Percentiles rank a stretch among this genome's conserved stretches.
Evolutionary conservation across 2,113 vertebrate species (phyloP).

Genomic region (Cyanoliseus patagonus): DNA sequence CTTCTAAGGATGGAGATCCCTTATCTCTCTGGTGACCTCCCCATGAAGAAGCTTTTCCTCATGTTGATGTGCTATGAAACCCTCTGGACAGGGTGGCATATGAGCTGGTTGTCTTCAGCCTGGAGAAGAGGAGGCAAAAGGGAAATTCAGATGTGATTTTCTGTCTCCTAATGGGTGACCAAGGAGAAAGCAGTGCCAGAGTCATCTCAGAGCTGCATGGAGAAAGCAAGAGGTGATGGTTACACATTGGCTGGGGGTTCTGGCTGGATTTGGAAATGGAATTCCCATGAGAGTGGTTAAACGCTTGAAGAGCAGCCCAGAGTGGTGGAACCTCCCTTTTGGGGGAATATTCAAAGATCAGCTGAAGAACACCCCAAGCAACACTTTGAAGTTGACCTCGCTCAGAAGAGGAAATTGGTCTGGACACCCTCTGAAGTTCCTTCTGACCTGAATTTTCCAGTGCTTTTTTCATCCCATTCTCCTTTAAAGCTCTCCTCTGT

Average conservation of each 20-base stretch:
- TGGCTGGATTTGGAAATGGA: not conserved
- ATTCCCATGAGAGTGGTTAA: not conserved
- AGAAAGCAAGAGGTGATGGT: not conserved
- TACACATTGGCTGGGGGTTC: not conserved
- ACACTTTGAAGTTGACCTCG: not conserved
- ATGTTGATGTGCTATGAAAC: rapidly evolving
- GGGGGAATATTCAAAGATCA: not conserved
- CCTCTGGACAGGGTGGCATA: rapidly evolving
- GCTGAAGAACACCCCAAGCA: not conserved
- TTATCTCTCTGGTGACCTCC: not conserved
- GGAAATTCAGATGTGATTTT: not conserved
- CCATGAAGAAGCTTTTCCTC: not conserved
- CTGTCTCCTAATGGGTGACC: not conserved
- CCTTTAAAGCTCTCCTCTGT: not conserved
- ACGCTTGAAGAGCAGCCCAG: not conserved
- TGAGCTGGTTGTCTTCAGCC: not conserved
- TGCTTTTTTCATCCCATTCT: not conserved
- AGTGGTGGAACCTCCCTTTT: not conserved
- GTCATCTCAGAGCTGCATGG: not conserved
- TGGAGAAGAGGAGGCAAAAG: not conserved
- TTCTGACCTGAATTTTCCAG: rapidly evolving
- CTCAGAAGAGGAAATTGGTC: no score
- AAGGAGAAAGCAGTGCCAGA: not conserved
- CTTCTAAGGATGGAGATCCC: not conserved
- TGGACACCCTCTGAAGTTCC: not conserved